These are phyloP conservation scores for Calypte anna DNA, from an alignment of 2,113 vertebrate genomes.

Conservation along the genomic window DNA sequence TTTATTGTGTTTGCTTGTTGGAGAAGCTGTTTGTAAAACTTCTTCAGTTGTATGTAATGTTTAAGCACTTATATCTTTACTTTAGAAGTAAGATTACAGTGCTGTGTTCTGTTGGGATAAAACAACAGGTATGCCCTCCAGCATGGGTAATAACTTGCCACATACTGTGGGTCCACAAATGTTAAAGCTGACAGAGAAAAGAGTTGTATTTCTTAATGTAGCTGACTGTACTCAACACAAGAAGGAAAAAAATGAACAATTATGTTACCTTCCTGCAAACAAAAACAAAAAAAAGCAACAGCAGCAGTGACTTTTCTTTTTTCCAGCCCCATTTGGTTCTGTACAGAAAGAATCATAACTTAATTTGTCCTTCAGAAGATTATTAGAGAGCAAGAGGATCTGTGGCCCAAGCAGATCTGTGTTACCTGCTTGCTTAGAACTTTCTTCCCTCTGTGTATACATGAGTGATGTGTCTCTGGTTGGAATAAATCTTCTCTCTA, in stretches of 20 bases:
- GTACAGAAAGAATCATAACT: background rate
- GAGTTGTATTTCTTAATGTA: background rate
- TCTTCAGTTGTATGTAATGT: too few species aligned
- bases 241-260: background rate
- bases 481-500: background rate
- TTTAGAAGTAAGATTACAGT: too few species aligned
- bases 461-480: background rate
- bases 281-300: background rate
- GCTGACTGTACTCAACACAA: background rate
- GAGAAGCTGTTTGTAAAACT: too few species aligned
- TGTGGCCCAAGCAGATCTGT: background rate
- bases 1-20: too few species aligned
- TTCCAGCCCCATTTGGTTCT: background rate
- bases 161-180: background rate
- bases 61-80: too few species aligned
- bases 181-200: background rate
- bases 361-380: background rate
- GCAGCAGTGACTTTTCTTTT: background rate
- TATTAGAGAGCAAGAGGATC: background rate
- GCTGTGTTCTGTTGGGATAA: too few species aligned
- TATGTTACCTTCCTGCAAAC: background rate
- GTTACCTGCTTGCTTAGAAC: background rate
- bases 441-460: background rate
- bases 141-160: too few species aligned
- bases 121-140: too few species aligned